These are phyloP conservation scores for Chiroxiphia lanceolata DNA, from an alignment of 2,797 vertebrate genomes.

Conservation along the genomic window DNA sequence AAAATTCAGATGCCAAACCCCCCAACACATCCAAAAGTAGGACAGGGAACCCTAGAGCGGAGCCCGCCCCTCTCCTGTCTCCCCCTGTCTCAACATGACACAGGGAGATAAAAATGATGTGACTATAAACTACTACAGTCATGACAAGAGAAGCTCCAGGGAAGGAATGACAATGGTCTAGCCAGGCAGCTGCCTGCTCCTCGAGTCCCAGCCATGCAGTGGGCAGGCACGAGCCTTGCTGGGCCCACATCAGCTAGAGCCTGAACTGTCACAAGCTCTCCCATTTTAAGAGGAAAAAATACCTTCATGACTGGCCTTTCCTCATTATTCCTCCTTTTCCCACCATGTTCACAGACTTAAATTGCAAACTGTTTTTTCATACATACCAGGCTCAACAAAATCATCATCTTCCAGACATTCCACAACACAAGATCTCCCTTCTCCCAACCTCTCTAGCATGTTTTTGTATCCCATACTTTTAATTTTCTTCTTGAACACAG, in stretches of 20 bases:
- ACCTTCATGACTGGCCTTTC: neutral
- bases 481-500: neutral
- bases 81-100: accelerated
- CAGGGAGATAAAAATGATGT: neutral
- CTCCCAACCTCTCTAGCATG: neutral
- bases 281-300: neutral
- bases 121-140: neutral
- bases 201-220: neutral
- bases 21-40: accelerated
- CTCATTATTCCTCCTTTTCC: neutral
- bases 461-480: neutral
- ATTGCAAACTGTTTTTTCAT: neutral
- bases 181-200: neutral
- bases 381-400: neutral
- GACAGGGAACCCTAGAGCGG: neutral
- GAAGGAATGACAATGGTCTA: accelerated
- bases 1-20: neutral
- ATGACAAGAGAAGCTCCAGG: neutral
- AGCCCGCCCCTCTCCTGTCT: neutral
- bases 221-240: neutral
- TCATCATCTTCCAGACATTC: neutral
- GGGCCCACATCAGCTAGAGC: neutral
- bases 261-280: neutral
- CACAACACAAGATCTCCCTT: neutral
- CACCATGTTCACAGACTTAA: neutral